Base-by-base conservation (phyloP, 1,140 invertebrate species). In the Papilio polyxenes region DNA sequence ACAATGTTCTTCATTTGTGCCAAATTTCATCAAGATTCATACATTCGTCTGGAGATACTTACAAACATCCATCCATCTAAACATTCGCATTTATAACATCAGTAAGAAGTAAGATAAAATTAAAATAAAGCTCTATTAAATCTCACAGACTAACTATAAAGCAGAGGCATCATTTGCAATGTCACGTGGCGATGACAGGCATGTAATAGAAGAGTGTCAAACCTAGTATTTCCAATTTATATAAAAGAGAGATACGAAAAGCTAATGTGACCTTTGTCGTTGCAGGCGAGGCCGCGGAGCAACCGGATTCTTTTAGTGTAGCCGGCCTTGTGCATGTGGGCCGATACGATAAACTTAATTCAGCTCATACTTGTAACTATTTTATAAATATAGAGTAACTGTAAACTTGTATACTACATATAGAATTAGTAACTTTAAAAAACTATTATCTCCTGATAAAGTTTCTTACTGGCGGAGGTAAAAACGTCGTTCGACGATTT, bases 301-400 rank as follows among this genome's bases (percentile, higher is more conserved):
- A 37, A 72, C 65, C 65, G 65, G 65, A 72, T 72, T 72, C 65
- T 72, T 72, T 72, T 15, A 37, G 37, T 72, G 23, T 72, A 37
- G 31, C 23, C 65, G 65, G 65, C 65, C 65, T 72, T 72, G 65
- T 31, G 31, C 65, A 72, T 72, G 65, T 72, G 65, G 65, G 65
- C 65, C 65, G 65, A 72, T 72, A 72, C 31, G 65, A 72, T 72
- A 72, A 72, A 72, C 65, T 72, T 72, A 37, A 72, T 72, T 72
- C 65, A 72, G 6, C 23, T 72, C 23, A 11, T 72, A 37, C 23
- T 72, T 72, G 65, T 72, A 72, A 23, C 3, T 65, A 31, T 13
- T 62, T 23, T 23, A 20, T 62, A 31, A 65, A 65, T 11, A 23
- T 23, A 31, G 20, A 65, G 23, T 65, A 23, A 65, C 20, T 65